Evolutionary conservation across 2,888 invertebrate genomes (phyloP).

Genomic region (Drosophila sordidula): DNA sequence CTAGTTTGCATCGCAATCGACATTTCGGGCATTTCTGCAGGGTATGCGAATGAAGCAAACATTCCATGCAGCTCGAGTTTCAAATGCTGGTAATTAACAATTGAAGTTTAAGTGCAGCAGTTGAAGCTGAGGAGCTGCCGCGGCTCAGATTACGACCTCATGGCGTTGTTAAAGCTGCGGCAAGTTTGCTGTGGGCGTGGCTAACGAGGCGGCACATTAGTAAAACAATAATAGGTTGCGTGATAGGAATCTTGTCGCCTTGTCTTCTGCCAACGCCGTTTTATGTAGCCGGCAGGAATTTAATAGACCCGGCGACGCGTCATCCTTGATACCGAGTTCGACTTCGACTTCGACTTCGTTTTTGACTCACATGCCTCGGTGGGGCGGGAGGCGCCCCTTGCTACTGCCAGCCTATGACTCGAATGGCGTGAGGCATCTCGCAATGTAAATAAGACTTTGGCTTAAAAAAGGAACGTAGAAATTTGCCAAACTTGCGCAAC

Average conservation of each 20-base stretch:
- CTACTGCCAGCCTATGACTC: slow-evolving; percentile 21
- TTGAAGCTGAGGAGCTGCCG: neutral
- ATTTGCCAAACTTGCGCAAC: slow-evolving; percentile 33
- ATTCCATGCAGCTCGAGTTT: neutral
- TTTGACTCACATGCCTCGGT: neutral
- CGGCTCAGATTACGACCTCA: slow-evolving; percentile 1
- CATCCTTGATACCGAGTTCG: neutral
- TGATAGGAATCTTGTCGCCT: slow-evolving; percentile 66
- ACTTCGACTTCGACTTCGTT: neutral
- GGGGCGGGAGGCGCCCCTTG: slow-evolving; percentile 5
- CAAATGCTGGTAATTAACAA: slow-evolving; percentile 1
- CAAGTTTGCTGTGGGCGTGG: neutral
- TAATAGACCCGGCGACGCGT: slow-evolving; percentile 44
- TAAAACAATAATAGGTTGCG: slow-evolving; percentile 66
- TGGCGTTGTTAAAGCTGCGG: neutral
- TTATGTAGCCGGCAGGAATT: slow-evolving; percentile 57
- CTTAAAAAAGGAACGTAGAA: slow-evolving; percentile 5
- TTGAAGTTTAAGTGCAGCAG: neutral
- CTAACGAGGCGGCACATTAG: slow-evolving; percentile 31
- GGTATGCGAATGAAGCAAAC: too few relatives aligned
- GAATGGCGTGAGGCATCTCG: slow-evolving; percentile 56
- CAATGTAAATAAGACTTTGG: slow-evolving; percentile 56
- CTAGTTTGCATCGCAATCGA: too few relatives aligned
- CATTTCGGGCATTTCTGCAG: too few relatives aligned
- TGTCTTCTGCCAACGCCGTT: slow-evolving; percentile 40